Evolutionary conservation across 2,113 vertebrate species (phyloP).

Genomic region (Erpornis zantholeuca): DNA sequence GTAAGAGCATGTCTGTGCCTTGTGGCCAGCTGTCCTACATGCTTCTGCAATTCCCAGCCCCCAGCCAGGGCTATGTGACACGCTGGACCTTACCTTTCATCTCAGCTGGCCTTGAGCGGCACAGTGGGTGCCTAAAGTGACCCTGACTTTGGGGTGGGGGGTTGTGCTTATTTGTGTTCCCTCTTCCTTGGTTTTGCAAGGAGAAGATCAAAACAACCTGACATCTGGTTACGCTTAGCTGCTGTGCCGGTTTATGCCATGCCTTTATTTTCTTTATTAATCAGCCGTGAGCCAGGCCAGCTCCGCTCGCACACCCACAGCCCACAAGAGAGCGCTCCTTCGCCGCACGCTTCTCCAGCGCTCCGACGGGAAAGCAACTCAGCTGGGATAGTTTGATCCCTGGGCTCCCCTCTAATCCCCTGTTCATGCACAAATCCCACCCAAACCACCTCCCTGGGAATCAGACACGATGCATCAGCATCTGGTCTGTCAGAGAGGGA

Average conservation of each 20-base stretch:
- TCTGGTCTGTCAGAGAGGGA: not conserved
- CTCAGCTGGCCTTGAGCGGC: not conserved
- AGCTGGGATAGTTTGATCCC: not conserved
- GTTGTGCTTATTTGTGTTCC: not conserved
- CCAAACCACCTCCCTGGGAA: not conserved
- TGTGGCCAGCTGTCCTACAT: not conserved
- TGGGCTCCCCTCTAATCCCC: not conserved
- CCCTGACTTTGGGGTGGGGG: not conserved
- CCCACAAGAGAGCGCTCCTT: slow-evolving; percentile 9
- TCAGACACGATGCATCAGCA: not conserved
- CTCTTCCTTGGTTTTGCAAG: not conserved
- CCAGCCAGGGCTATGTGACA: not conserved
- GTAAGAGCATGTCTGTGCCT: not conserved
- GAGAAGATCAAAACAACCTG: not conserved
- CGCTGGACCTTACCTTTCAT: not conserved
- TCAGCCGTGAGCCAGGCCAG: not conserved
- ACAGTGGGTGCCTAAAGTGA: not conserved
- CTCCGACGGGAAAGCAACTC: not conserved
- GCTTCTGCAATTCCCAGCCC: not conserved
- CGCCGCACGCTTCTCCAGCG: not conserved
- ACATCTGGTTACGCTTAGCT: slow-evolving; percentile 20
- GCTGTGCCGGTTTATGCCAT: not conserved
- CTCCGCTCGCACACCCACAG: accelerated
- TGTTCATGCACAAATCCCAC: not conserved
- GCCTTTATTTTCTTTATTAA: slow-evolving; percentile 24